Conservation (phyloP, 2,113 vertebrate genomes). For the Mirza zaza region DNA sequence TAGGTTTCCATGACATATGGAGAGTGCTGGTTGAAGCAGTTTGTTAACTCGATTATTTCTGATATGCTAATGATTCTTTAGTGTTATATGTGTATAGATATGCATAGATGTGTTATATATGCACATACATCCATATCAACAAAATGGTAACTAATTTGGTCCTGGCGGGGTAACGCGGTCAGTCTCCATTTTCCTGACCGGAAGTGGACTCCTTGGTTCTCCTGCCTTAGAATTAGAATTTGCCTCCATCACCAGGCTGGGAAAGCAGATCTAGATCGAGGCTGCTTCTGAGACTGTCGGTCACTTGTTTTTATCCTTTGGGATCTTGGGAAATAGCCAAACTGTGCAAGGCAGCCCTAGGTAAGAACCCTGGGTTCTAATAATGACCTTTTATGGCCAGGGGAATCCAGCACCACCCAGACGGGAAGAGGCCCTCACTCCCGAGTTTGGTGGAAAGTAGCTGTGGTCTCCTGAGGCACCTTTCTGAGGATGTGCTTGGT, state of each 20-base stretch:
- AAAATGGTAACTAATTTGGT: background rate
- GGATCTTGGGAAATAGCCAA: background rate
- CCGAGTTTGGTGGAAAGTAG: background rate
- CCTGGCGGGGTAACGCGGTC: background rate
- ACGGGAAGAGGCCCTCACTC: background rate
- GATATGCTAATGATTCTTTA: background rate
- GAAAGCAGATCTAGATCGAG: background rate
- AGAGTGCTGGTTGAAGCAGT: too few species aligned
- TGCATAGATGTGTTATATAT: too few species aligned
- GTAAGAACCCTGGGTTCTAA: background rate
- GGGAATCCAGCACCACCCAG: background rate
- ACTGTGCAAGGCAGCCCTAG: background rate
- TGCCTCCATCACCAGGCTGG: background rate
- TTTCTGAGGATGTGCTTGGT: background rate
- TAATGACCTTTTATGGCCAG: background rate
- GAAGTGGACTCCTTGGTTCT: background rate
- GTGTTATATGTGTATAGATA: too few species aligned
- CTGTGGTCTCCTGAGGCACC: background rate
- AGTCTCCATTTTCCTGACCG: background rate
- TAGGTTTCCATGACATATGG: background rate
- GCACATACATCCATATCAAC: background rate
- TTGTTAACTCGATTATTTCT: background rate
- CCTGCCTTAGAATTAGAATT: background rate
- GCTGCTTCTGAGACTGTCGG: background rate
- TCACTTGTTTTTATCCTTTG: background rate